phyloP scores from a whole-genome alignment of 1,140 invertebrate species.

The Diabrotica virgifera region DNA sequence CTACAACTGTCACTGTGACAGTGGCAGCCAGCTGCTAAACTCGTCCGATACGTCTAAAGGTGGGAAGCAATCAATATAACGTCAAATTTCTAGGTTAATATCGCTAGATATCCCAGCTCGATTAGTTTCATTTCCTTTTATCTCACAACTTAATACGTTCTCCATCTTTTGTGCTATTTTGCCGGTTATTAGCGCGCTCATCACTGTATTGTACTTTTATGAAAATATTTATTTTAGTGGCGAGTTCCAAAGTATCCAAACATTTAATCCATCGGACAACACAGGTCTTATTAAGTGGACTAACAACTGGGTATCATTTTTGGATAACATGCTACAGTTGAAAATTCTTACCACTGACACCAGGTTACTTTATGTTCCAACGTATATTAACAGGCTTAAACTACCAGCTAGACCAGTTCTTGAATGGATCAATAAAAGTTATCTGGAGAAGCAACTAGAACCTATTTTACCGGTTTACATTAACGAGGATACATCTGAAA shows the following conservation, averaged over 20 bases:
- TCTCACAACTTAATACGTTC: too few relatives aligned
- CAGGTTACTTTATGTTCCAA: constrained; percentile 77
- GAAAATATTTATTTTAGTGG: constrained; percentile 53
- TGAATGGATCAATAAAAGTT: constrained; percentile 44
- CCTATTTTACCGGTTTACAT: constrained; percentile 16
- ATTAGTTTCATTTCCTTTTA: too few relatives aligned
- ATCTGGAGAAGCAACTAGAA: not conserved
- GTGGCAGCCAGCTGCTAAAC: too few relatives aligned
- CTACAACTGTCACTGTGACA: too few relatives aligned
- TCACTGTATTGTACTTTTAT: too few relatives aligned
- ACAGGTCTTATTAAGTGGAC: constrained; percentile 63
- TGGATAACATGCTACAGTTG: constrained; percentile 91
- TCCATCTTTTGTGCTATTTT: too few relatives aligned
- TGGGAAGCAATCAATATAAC: too few relatives aligned
- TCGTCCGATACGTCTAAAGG: too few relatives aligned
- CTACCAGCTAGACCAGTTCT: constrained; percentile 73
- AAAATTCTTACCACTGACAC: constrained; percentile 72
- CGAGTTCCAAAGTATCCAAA: constrained; percentile 61
- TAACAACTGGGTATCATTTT: constrained; percentile 86
- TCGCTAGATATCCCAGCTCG: too few relatives aligned
- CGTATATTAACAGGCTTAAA: constrained; percentile 72
- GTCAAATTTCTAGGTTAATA: too few relatives aligned
- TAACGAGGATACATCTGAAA: constrained; percentile 13
- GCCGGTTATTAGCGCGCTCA: too few relatives aligned
- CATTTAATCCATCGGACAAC: constrained; percentile 43